phyloP scores from a whole-genome alignment of 1,140 invertebrate genomes.

The Holotrichia oblita region DNA sequence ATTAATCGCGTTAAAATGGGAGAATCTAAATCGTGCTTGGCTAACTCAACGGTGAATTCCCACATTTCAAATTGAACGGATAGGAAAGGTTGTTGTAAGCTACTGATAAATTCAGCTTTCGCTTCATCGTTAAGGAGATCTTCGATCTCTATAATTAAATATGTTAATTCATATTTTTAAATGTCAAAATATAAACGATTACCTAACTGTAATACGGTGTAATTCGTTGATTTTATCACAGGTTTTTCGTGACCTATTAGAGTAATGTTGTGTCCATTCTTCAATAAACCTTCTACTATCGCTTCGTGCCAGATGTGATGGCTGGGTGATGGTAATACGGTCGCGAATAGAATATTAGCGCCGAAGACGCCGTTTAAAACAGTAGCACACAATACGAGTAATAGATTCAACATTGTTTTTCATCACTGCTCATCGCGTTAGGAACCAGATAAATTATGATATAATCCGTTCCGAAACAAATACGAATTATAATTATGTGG shows the following conservation, averaged over 20 bases:
- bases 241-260: neutral
- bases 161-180: too few relatives aligned
- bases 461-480: too few relatives aligned
- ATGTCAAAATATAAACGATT: neutral
- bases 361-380: too few relatives aligned
- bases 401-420: too few relatives aligned
- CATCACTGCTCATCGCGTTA: too few relatives aligned
- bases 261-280: neutral
- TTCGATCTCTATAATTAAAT: too few relatives aligned
- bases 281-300: neutral
- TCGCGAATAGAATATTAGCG: neutral
- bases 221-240: neutral
- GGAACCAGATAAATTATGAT: too few relatives aligned
- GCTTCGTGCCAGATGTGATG: conserved; percentile 11
- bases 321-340: neutral
- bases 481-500: too few relatives aligned
- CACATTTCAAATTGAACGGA: neutral
- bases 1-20: neutral
- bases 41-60: neutral
- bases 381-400: too few relatives aligned
- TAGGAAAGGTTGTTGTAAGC: neutral
- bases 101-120: neutral
- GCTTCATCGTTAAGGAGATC: neutral
- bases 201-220: neutral
- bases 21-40: neutral